Percentiles rank a stretch among this genome's conserved stretches.
Evolutionary conservation across 2,888 invertebrate species (phyloP).

Genomic region (Deilephila elpenor): DNA sequence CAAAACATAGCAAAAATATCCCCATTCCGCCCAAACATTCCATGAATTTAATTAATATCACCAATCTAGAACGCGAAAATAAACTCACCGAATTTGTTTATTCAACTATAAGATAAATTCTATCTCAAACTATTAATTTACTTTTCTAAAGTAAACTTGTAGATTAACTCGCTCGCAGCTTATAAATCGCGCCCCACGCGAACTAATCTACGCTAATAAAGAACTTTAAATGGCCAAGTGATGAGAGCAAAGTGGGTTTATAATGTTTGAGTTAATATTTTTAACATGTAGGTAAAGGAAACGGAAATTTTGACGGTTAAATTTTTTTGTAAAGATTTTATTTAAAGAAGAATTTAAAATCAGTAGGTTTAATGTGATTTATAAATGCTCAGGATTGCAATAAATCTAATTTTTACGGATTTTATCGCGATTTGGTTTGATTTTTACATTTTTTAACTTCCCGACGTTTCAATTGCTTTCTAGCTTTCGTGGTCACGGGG

Average conservation of each 20-base stretch:
- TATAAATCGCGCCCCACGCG: slow-evolving; percentile 22
- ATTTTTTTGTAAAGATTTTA: no score
- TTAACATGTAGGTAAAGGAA: neutral
- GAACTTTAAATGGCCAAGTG: slow-evolving; percentile 1
- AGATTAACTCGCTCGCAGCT: slow-evolving; percentile 7
- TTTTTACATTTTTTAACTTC: no score
- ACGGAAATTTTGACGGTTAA: neutral
- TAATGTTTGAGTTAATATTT: neutral
- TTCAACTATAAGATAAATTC: neutral
- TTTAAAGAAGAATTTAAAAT: no score
- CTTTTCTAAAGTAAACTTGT: slow-evolving; percentile 1
- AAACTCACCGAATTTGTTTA: slow-evolving; percentile 9
- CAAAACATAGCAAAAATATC: neutral
- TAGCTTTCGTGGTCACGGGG: no score
- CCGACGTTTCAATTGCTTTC: no score
- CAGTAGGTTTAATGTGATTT: no score
- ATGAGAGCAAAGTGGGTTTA: neutral
- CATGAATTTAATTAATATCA: neutral
- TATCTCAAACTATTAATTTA: neutral
- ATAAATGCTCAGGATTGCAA: no score
- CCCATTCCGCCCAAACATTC: neutral
- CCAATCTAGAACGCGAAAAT: neutral
- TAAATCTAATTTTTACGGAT: no score
- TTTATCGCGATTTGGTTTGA: no score
- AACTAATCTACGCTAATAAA: slow-evolving; percentile 2